Percentiles rank a stretch among this genome's conserved stretches.
Conservation (phyloP, 2,113 vertebrate genomes). For the Pampusana beccarii region DNA sequence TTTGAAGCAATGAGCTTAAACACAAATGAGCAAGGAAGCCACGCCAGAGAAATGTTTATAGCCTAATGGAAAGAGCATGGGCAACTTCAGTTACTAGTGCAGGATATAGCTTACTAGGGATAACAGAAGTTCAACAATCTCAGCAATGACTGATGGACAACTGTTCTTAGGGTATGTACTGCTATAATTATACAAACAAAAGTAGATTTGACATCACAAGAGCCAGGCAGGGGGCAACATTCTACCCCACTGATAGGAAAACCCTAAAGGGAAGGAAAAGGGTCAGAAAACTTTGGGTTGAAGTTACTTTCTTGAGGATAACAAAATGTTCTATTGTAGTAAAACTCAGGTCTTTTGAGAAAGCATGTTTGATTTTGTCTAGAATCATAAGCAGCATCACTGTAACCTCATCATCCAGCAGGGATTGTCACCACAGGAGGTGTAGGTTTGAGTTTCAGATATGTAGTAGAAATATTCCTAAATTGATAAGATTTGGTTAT, state of each 20-base stretch:
- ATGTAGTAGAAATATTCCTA: background rate
- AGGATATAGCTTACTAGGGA: background rate
- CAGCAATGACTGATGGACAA: background rate
- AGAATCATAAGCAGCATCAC: background rate
- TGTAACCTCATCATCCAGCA: background rate
- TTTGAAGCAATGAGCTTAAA: background rate
- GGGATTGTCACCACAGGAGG: background rate
- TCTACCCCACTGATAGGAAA: background rate
- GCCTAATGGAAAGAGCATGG: background rate
- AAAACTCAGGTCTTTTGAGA: background rate
- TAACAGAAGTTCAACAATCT: background rate
- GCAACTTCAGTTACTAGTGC: background rate
- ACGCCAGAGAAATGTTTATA: background rate
- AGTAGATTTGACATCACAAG: background rate
- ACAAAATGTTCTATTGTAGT: background rate
- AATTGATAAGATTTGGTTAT: background rate
- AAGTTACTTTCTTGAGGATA: background rate
- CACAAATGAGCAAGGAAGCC: background rate
- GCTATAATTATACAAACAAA: background rate
- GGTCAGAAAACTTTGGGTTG: background rate
- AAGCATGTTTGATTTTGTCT: background rate
- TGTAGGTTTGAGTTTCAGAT: background rate
- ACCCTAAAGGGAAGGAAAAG: background rate
- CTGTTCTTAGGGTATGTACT: background rate
- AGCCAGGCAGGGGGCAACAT: background rate